A percentile compares a stretch with the other conserved stretches of the same genome.
phyloP scores from a whole-genome alignment of 2,888 invertebrate species.

The Capitulum mitella region DNA sequence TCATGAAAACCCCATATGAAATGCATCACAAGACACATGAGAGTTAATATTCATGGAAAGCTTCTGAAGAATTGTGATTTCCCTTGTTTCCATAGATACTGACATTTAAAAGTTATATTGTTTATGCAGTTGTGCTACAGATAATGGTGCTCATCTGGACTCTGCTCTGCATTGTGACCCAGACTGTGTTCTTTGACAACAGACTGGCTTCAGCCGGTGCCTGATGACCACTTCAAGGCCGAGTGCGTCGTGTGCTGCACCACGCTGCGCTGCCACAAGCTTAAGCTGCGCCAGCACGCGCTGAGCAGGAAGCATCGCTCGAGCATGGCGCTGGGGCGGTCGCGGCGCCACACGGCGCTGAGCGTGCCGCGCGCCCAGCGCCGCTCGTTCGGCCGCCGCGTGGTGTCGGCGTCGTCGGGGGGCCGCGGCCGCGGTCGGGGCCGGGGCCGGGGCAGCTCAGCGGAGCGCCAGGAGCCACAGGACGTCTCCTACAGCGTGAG shows the following conservation, averaged over 20 bases:
- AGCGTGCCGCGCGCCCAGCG: not conserved
- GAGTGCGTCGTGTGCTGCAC: not conserved
- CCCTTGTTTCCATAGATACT: too few species aligned
- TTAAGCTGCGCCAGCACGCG: constrained; percentile 12
- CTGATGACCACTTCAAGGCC: not conserved
- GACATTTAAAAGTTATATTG: too few species aligned
- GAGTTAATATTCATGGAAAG: not conserved
- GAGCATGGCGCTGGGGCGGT: not conserved
- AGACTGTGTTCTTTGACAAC: too few species aligned
- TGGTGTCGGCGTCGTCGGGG: not conserved
- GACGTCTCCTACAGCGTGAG: constrained; percentile 19
- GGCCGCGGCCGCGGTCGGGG: not conserved
- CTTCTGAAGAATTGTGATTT: too few species aligned
- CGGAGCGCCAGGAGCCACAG: not conserved
- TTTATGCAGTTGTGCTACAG: too few species aligned
- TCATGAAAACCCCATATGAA: not conserved
- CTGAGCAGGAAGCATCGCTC: not conserved
- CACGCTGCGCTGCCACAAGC: constrained; percentile 12
- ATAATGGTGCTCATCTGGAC: too few species aligned
- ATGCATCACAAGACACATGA: not conserved
- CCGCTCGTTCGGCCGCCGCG: not conserved
- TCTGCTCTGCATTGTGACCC: too few species aligned
- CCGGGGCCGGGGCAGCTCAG: too few species aligned
- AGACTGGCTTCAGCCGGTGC: constrained; percentile 13
- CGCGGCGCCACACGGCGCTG: too few species aligned